A percentile compares a stretch with the other conserved stretches of the same genome.
phyloP scores from a whole-genome alignment of 2,888 invertebrate genomes.

The Pterobdella sp. region DNA sequence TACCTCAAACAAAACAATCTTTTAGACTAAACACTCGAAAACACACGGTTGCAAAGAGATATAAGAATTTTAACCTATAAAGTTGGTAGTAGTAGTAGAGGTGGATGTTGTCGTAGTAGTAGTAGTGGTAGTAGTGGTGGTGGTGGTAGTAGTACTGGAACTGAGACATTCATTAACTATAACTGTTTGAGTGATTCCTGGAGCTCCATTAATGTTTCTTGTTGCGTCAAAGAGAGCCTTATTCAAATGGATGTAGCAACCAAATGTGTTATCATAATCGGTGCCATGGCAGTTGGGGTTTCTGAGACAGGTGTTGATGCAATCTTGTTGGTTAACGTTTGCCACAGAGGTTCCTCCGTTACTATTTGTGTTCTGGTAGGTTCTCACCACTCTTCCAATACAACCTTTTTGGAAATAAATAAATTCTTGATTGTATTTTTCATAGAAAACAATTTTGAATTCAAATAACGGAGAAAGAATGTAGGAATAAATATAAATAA shows the following conservation, averaged over 20 bases:
- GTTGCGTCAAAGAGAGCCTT: not conserved
- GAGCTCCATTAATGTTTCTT: constrained; percentile 1
- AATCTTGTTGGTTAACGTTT: not conserved
- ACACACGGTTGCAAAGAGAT: too few relatives aligned
- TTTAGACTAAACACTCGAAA: too few relatives aligned
- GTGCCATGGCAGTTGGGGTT: constrained; percentile 7
- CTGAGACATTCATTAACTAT: constrained; percentile 5
- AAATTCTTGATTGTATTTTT: too few relatives aligned
- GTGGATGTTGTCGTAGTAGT: not conserved
- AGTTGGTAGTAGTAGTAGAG: not conserved
- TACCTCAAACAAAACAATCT: too few relatives aligned
- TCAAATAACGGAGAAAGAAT: too few relatives aligned
- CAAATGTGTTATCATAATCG: constrained; percentile 17
- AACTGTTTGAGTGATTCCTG: constrained; percentile 16
- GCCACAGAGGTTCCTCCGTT: not conserved
- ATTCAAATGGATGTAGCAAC: constrained; percentile 10
- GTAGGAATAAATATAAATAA: too few relatives aligned
- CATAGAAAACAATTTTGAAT: too few relatives aligned
- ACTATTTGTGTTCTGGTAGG: not conserved
- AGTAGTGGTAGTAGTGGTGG: not conserved
- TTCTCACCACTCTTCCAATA: not conserved
- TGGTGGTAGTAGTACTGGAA: not conserved
- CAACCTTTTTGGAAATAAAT: too few relatives aligned
- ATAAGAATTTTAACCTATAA: not conserved
- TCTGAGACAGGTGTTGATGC: constrained; percentile 8